Base-by-base conservation (phyloP, 2,888 invertebrate genomes). In the Acronicta alni region DNA sequence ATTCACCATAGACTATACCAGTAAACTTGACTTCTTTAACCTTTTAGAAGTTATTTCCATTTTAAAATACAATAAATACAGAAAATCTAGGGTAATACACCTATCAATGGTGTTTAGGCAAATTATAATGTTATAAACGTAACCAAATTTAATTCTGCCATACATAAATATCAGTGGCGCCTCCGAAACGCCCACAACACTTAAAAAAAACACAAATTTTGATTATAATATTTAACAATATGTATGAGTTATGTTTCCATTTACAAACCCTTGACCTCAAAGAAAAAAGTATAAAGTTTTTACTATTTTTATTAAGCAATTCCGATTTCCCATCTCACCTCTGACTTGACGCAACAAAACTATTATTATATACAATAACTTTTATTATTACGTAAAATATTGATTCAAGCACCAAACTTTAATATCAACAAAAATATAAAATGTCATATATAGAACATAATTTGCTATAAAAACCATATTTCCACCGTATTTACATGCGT, bases 391-490 rank as follows among this genome's bases (percentile, higher is more conserved):
- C 49, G 73, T 69, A 77, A 77, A 73, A 72, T 78, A 81, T 80
- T 75, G 70, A 78, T 70, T 76, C 71, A 58, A 63, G 53, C 52
- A 63, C 39, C 62, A 62, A 61, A 59, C 57, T 72, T 61, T 56
- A 68, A 74, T 68, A 61, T 66, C 72, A 70, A 78, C 68, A 67
- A 59, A 58, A 66, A 75, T 72, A 67, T 61, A 57, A 72, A 67
- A 67, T 32, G 52, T 75, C 72, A 62, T 61, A 73, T 75, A 69
- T 74, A 52, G 72, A 63, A 72, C 72, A 72, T 81, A 72, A 80
- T 80, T 79, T 68, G 79, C 75, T 37, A 76, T 82, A 79, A 81
- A 82, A 82, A 72, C 60, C 74, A 75, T 73, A 64, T 74, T 56
- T 66, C 68, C 64, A 68, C 69, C 67, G 53, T 72, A 61, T 69